Percentiles rank a stretch among this genome's conserved stretches.
Conservation (phyloP, 2,797 vertebrate species). For the Sebastes ruberrimus region DNA sequence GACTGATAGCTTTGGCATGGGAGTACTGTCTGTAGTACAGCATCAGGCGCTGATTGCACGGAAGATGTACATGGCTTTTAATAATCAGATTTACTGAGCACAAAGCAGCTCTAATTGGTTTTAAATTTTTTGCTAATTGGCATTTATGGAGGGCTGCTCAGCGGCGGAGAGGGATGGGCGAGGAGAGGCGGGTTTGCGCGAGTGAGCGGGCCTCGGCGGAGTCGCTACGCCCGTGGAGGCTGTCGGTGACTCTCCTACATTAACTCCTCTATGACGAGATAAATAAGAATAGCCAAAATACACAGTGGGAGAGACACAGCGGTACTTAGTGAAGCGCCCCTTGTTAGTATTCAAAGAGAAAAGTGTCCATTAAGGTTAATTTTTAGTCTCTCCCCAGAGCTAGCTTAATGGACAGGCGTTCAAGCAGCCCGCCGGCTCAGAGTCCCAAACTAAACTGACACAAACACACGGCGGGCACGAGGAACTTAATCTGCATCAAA, state of each 20-base stretch:
- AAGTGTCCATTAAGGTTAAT: constrained; percentile 64
- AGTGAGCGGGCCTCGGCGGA: constrained; percentile 13
- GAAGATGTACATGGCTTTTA: constrained; percentile 66
- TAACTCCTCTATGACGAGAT: constrained; percentile 28
- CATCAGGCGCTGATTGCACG: constrained; percentile 23
- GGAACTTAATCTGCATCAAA: constrained; percentile 42
- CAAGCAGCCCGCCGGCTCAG: constrained; percentile 8
- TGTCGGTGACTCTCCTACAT: constrained; percentile 15
- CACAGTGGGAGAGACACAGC: constrained; percentile 2
- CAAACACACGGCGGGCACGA: background rate
- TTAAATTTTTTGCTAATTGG: constrained; percentile 71
- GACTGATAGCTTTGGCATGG: constrained; percentile 47
- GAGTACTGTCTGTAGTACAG: constrained; percentile 33
- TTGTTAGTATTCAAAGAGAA: constrained; percentile 54
- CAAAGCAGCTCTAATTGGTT: constrained; percentile 72
- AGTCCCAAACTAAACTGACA: constrained; percentile 25
- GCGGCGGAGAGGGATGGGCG: constrained; percentile 35
- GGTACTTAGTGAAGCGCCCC: constrained; percentile 42
- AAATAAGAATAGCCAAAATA: constrained; percentile 48
- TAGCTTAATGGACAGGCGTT: constrained; percentile 56
- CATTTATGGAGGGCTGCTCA: constrained; percentile 65
- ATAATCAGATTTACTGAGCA: constrained; percentile 74
- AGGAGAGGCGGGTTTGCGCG: constrained; percentile 2
- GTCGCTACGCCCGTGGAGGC: background rate
- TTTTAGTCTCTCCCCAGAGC: constrained; percentile 52